Conservation (phyloP, 2,888 invertebrate species). For the Drosophila dives region DNA sequence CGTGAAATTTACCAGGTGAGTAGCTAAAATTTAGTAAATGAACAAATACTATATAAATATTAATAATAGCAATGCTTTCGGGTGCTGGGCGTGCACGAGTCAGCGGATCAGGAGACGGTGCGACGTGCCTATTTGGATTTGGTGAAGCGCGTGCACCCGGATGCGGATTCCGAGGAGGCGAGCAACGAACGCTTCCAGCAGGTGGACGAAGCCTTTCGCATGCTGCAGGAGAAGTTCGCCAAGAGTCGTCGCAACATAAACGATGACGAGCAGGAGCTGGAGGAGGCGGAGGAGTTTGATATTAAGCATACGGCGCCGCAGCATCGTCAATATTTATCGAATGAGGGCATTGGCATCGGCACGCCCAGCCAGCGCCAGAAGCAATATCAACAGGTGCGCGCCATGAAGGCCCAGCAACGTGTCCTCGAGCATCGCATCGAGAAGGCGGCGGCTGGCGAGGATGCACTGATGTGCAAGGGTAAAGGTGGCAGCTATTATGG, state of each 20-base stretch:
- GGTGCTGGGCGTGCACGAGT: conserved; percentile 88
- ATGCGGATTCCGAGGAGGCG: conserved; percentile 90
- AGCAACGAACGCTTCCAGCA: conserved; percentile 90
- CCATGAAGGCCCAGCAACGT: conserved; percentile 88
- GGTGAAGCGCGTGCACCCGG: conserved; percentile 94
- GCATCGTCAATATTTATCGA: conserved; percentile 90
- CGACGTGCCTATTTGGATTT: conserved; percentile 90
- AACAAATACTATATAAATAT: not conserved
- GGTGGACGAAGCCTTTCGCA: conserved; percentile 91
- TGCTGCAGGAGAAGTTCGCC: conserved; percentile 89
- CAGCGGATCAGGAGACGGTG: conserved; percentile 90
- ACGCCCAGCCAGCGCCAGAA: conserved; percentile 91
- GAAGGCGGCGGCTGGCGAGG: conserved; percentile 87
- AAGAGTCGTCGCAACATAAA: conserved; percentile 86
- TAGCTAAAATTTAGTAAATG: too few relatives aligned
- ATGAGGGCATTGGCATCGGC: conserved; percentile 92
- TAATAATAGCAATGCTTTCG: conserved; percentile 87
- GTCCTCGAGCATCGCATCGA: conserved; percentile 88
- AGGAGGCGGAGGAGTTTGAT: conserved; percentile 86
- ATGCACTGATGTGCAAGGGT: conserved; percentile 86
- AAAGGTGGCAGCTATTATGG: conserved; percentile 86
- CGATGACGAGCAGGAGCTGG: conserved; percentile 84
- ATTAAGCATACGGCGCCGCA: conserved; percentile 95
- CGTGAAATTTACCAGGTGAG: conserved; percentile 60
- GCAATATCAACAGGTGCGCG: conserved; percentile 89